Percentiles rank a stretch among this genome's conserved stretches.
Conservation (phyloP, 2,797 vertebrate genomes). For the Hybognathus amarus region DNA sequence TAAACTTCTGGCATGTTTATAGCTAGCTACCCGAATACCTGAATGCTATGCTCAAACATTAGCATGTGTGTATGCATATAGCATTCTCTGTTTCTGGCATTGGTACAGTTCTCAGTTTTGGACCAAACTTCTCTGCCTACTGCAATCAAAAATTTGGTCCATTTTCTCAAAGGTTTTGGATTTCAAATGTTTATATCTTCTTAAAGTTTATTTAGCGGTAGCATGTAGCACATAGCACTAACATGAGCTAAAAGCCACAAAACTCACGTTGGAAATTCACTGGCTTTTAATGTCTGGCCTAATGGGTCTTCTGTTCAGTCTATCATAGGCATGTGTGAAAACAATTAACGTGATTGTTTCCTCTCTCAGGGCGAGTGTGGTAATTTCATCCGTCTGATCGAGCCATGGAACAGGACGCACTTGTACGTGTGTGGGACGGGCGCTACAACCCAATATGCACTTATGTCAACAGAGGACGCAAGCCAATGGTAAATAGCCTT, state of each 20-base stretch:
- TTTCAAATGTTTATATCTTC: slow-evolving; percentile 8
- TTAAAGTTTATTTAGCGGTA: not conserved
- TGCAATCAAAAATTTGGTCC: not conserved
- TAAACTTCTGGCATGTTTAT: slow-evolving; percentile 4
- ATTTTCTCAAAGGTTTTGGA: not conserved
- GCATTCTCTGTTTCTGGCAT: not conserved
- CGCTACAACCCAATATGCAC: slow-evolving; percentile 97
- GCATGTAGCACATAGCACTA: not conserved
- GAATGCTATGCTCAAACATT: not conserved
- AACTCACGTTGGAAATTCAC: not conserved
- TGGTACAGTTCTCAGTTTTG: not conserved
- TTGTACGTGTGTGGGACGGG: slow-evolving; percentile 96
- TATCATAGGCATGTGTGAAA: slow-evolving; percentile 20
- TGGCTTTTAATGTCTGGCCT: not conserved
- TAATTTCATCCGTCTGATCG: slow-evolving; percentile 96
- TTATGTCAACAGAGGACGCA: slow-evolving; percentile 92
- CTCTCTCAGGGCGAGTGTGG: slow-evolving; percentile 90
- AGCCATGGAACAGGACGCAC: slow-evolving; percentile 98
- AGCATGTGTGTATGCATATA: slow-evolving; percentile 13
- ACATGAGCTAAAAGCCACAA: not conserved
- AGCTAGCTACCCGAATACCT: not conserved
- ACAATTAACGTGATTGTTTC: slow-evolving; percentile 34
- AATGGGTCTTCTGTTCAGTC: slow-evolving; percentile 5
- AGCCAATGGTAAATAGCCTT: slow-evolving; percentile 85
- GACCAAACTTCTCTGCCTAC: not conserved